Evolutionary conservation across 2,888 invertebrate species (phyloP), one percentile per base, ranked within the genome.

Genomic region (Cerastis rubricosa): DNA sequence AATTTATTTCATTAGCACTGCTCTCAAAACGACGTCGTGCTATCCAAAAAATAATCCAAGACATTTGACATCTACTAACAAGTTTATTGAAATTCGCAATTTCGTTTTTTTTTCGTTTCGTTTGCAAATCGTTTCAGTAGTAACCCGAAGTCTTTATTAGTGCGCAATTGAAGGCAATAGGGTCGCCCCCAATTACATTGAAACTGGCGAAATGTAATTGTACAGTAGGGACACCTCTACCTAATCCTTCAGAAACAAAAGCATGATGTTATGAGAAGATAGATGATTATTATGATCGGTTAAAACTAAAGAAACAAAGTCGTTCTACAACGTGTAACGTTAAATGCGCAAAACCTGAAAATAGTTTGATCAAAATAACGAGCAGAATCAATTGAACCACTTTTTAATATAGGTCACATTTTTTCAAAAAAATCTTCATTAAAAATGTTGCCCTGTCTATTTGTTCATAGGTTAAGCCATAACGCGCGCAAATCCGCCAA

Each of bases 251-350:
- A 14, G 2, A 25, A 57, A 57, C 14, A n/a, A 57, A 57, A 57
- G 6, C 57, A 25, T 57, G 25, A 14, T 57, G 14, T 14, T 25
- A 57, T 59, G 29, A 8, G 17, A 25, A 54, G 22, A 72, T 17
- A 29, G 1, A 17, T 29, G 12, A 61, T 61, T 61, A 74, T 49
- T 74, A 74, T 75, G 49, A 51, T 43, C 49, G 47, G 43, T 65
- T 35, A 11, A 19, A 70, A 29, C 65, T 43, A 74, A 74, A 74
- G n/a, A 74, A 47, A 74, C 75, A 74, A n/a, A 74, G 4, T 1
- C 22, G 8, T 61, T 17, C 40, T 61, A 74, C n/a, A n/a, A n/a
- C n/a, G n/a, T n/a, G n/a, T n/a, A n/a, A n/a, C n/a, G n/a, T n/a
- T n/a, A n/a, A n/a, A n/a, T n/a, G n/a, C n/a, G n/a, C n/a, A n/a